phyloP scores from a whole-genome alignment of 2,113 vertebrate genomes.

The Peucedramus taeniatus region DNA sequence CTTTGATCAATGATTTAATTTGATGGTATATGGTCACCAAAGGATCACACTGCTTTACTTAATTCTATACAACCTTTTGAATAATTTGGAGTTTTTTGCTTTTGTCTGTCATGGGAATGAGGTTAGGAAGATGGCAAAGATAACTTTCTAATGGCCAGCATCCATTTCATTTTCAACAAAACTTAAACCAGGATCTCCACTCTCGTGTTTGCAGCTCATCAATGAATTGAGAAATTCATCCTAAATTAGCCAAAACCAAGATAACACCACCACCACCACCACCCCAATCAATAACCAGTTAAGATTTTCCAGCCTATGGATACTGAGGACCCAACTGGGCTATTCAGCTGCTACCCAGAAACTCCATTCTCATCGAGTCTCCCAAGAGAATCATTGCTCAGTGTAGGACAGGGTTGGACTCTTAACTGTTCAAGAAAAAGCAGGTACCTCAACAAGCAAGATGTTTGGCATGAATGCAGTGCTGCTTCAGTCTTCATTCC shows the following conservation, averaged over 20 bases:
- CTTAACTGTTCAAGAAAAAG: not conserved
- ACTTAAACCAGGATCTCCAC: not conserved
- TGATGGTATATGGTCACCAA: not conserved
- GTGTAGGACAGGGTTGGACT: not conserved
- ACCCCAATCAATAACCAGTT: not conserved
- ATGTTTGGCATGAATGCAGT: not conserved
- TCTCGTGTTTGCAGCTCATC: not conserved
- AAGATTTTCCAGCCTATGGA: not conserved
- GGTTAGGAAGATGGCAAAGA: not conserved
- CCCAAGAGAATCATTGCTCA: not conserved
- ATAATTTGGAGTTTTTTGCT: not conserved
- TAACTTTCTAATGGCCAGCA: not conserved
- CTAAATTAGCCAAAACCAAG: not conserved
- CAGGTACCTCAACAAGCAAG: not conserved
- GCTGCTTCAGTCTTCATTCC: not conserved
- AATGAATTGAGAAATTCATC: not conserved
- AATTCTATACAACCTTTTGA: not conserved
- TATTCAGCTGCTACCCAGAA: not conserved
- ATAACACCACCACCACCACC: not conserved
- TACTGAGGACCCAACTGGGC: not conserved
- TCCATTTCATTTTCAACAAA: not conserved
- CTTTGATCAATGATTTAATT: not conserved
- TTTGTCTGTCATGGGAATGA: not conserved
- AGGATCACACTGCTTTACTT: not conserved
- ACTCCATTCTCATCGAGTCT: not conserved